Base-by-base conservation (phyloP, 2,113 vertebrate species). In the Malurus elegans region DNA sequence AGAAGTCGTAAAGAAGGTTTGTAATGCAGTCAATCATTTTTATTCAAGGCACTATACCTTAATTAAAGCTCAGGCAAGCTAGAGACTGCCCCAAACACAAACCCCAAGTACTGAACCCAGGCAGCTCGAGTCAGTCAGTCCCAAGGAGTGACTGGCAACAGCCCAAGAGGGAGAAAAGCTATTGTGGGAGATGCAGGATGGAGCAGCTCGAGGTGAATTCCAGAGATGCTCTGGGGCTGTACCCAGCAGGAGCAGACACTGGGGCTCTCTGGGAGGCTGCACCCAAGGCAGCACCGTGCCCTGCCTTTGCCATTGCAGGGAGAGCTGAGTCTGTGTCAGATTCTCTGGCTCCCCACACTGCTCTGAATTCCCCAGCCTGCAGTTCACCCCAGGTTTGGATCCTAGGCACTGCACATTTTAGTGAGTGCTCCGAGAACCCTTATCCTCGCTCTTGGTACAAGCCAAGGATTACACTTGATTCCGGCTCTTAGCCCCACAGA, bases 1-100 rank as follows among this genome's bases (percentile, higher is more conserved):
- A 50, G 24, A 76, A 94, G 48, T 32, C 80, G 64, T 36, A 86
- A 94, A 88, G 21, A 58, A 88, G 47, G 29, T 62, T 69, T 92
- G 90, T 38, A 78, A 71, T 4, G 20, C 36, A 48, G 44, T 73
- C 86, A 71, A 44, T 71, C 21, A 44, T 32, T 91, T 91, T 85
- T 38, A 57, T 85, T 78, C 1, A 2, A 81, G 53, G 88, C 36
- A 67, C 66, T 67, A 62, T 7, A 40, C 34, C 34, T 88, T 75
- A 89, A 73, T 78, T 50, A 72, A 92, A 86, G 4, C 8, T 38
- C 56, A 50, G 71, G 74, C 40, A 72, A 64, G 25, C 32, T 50
- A 54, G 8, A 87, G 66, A 60, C 17, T 38, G 56, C 47, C 32
- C 32, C 26, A 56, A 88, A 75, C 7, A 28, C 67, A 5, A 65